Evolutionary conservation across 2,888 invertebrate species (phyloP), one percentile per base, ranked within the genome.

Genomic region (Coecobrya sp.): DNA sequence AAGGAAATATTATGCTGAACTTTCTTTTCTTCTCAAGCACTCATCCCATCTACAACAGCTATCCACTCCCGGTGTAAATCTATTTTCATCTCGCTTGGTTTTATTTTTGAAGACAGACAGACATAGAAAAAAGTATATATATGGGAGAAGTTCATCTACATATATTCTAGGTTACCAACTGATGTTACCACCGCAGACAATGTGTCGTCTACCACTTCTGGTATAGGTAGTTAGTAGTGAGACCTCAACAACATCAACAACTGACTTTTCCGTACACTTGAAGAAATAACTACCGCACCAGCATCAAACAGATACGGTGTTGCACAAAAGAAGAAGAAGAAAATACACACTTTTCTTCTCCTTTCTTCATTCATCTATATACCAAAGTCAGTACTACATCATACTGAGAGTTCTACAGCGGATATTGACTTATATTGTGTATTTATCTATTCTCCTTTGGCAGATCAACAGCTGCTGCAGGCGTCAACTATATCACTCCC

Each of bases 391-490:
- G 8, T 13, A 59, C 5, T 22, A 59, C 13, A 36, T 36, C 36
- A 36, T 36, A 36, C 36, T 36, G 7, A 8, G 5, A 59, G 0
- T 19, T 59, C 59, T 27, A 3, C 65, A 25, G 55, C 82, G 25
- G 70, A 25, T 22, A 30, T 62, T 70, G 42, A 10, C 45, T 68
- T 42, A 73, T 27, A 88, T 88, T n/a, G n/a, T n/a, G 55, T 36
- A 89, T 42, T 82, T 82, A 89, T 70, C 59, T 76, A 59, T 52
- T 55, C 13, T 68, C 36, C 49, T 36, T 36, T 79, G 68, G 19
- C 42, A 90, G 85, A 90, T 90, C 90, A 90, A 86, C 90, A 90
- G 90, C 90, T 90, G 90, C 62, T 82, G 59, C 59, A 36, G 81
- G 36, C 49, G 52, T 86, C 86, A 86, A 70, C 86, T 86, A 86